Base-by-base conservation (phyloP, 1,140 invertebrate species). In the Pollicipes pollicipes region DNA sequence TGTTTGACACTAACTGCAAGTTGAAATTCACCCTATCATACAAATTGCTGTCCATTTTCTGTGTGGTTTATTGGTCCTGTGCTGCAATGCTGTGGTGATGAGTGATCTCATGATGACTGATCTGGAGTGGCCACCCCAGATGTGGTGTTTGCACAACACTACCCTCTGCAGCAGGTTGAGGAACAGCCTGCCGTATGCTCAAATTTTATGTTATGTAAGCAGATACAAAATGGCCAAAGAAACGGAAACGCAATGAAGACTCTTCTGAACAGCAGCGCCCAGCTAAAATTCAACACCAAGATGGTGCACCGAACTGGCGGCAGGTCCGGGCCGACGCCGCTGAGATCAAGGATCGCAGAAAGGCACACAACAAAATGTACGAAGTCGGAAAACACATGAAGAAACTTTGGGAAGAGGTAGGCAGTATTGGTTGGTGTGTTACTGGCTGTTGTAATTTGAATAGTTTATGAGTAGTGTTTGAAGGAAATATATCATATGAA, bases 351-450 rank as follows among this genome's bases (percentile, higher is more conserved):
- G 26, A 28, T n/a, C n/a, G 28, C 8, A 27, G 64, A 29, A 66
- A 66, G 28, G 3, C 64, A 3, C n/a, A 66, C 3, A 66, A 66
- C 64, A 29, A 79, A 70, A 78, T 80, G 70, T 82, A 76, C 78
- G 85, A 90, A 72, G 79, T 89, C n/a, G 84, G 86, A 17, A 78
- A 85, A 24, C 83, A 86, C 78, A 88, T 87, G 0, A 92, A 93
- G 76, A 81, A 86, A 74, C 83, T 93, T 27, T 88, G 89, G 77
- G 91, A 93, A 78, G 87, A 88, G 72, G 69, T 69, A 64, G n/a
- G n/a, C n/a, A 69, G 30, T 68, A 17, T 31, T 17, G 32, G 13
- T 2, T 13, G 32, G 8, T 17, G 2, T 2, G 10, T 35, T 3
- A 17, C 17, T 58, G 21, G 10, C 32, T 68, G 2, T 68, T 17